Base-by-base conservation (phyloP, 2,113 vertebrate genomes). In the Corythoichthys intestinalis region DNA sequence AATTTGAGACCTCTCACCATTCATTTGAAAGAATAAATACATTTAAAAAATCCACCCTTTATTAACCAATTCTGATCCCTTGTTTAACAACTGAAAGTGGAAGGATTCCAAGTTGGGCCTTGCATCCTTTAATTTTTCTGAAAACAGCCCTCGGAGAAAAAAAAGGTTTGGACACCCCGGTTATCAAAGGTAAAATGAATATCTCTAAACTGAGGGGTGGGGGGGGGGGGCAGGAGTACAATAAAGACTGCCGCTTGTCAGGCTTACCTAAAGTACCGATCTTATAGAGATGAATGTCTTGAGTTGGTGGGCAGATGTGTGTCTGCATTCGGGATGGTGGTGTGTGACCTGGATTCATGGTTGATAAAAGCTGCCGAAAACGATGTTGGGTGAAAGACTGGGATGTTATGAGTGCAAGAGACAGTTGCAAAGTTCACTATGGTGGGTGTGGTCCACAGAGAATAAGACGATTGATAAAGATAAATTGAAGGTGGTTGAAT, bases 211-310 rank as follows among this genome's bases (percentile, higher is more conserved):
- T 65, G 61, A 70, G 0, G 37, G 74, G 58, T 66, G 80, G 60
- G 78, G 74, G 58, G 68, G 80, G 60, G 78, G 74, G 83, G 67
- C 66, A 65, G 57, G 65, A 74, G 81, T 54, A 64, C 58, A 70
- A 65, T 53, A 67, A 72, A 70, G 64, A 67, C 61, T 67, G 76
- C 67, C 70, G 76, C 74, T 84, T 73, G 81, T 86, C 81, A 71
- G 38, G 80, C 74, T 78, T 65, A 72, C 78, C 58, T 39, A 73
- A 81, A 67, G 79, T 38, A 70, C 83, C 84, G 79, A 83, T 83
- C 76, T 83, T 80, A 89, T 90, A 71, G 86, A 88, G 87, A 90
- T 90, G 75, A 88, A 90, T 90, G 86, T 82, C 69, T 82, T 41
- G 78, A 75, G 72, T 72, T 79, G 76, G 83, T 85, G 83, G 73